Evolutionary conservation across 2,113 vertebrate genomes (phyloP).

Genomic region (Mobula birostris): DNA sequence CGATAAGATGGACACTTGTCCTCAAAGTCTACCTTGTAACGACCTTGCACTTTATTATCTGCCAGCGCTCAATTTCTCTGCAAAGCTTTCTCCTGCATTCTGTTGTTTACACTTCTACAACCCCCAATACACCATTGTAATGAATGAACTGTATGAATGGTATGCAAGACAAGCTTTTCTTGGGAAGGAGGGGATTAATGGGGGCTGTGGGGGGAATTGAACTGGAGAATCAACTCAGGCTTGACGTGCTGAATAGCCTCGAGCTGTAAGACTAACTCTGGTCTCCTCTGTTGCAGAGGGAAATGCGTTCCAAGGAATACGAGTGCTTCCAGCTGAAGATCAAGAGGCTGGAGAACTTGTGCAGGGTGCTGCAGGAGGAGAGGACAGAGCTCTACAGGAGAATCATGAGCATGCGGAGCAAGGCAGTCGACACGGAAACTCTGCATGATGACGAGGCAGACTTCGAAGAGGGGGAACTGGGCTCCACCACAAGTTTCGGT

Average conservation of each 20-base stretch:
- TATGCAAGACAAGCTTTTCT: no score
- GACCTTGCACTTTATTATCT: no score
- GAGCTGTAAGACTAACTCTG: background rate
- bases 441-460: slow-evolving; percentile 43
- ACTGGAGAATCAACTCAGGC: background rate
- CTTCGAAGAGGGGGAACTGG: slow-evolving; percentile 40
- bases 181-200: no score
- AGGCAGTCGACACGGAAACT: slow-evolving; percentile 58
- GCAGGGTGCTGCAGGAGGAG: slow-evolving; percentile 83
- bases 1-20: no score
- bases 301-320: slow-evolving; percentile 71
- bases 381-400: slow-evolving; percentile 77
- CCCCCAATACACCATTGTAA: no score
- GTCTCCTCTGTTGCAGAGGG: slow-evolving; percentile 54
- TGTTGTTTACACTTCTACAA: no score
- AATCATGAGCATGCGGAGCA: slow-evolving; percentile 53
- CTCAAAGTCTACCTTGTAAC: no score
- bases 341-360: slow-evolving; percentile 83
- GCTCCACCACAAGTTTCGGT: background rate
- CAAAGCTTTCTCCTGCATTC: no score
- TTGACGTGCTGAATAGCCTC: background rate
- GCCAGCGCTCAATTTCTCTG: no score
- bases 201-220: no score
- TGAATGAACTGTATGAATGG: no score
- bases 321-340: slow-evolving; percentile 84